These are phyloP conservation scores for Hipposideros larvatus DNA, from an alignment of 2,797 vertebrate genomes.

Conservation along the genomic window DNA sequence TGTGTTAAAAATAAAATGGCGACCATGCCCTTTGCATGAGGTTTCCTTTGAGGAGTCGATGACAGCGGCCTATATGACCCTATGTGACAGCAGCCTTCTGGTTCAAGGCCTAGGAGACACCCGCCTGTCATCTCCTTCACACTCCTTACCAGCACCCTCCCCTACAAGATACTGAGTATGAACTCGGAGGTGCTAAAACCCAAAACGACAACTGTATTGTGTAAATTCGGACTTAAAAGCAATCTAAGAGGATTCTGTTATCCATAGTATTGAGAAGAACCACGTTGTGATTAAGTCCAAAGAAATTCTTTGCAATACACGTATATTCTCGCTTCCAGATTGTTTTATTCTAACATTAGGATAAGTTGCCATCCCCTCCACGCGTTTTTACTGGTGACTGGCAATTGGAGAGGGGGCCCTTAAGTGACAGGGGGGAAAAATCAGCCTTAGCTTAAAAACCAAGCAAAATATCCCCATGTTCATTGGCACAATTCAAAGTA, in stretches of 20 bases:
- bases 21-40: neutral
- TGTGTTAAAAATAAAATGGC: conserved; percentile 35
- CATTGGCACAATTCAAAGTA: neutral
- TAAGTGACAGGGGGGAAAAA: neutral
- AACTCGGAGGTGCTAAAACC: neutral
- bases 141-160: neutral
- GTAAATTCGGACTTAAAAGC: neutral
- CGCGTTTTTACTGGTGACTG: neutral
- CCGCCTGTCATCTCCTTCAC: neutral
- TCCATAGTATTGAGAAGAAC: neutral
- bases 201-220: neutral
- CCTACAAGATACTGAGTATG: neutral
- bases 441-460: conserved; percentile 15
- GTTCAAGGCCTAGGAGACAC: neutral
- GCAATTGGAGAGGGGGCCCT: neutral
- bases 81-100: neutral
- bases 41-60: neutral
- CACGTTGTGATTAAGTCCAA: neutral
- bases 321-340: neutral
- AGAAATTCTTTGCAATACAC: neutral
- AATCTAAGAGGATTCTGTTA: neutral
- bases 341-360: neutral
- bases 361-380: neutral
- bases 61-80: neutral
- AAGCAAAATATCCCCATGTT: neutral